These are phyloP conservation scores for Nomada goodeniana DNA, from an alignment of 2,888 invertebrate species.

Conservation along the genomic window DNA sequence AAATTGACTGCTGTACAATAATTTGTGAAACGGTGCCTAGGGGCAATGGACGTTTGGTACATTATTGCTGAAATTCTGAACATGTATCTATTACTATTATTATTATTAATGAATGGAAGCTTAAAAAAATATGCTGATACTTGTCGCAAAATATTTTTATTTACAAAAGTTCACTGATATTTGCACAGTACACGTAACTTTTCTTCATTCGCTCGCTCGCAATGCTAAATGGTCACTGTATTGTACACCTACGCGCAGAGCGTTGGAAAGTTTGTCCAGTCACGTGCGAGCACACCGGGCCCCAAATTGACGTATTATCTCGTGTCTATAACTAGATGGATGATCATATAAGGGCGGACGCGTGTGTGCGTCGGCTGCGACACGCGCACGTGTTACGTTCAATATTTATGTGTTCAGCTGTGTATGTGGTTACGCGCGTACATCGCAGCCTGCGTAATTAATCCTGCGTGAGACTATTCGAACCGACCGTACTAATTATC, in stretches of 20 bases:
- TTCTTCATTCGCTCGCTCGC: background rate
- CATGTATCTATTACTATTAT: too few species aligned
- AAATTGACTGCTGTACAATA: too few species aligned
- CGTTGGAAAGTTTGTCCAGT: constrained; percentile 24
- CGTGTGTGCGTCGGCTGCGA: background rate
- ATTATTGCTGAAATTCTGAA: too few species aligned
- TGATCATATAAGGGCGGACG: constrained; percentile 5
- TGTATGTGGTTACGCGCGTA: constrained; percentile 55
- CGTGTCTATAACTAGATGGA: constrained; percentile 45
- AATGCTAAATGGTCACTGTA: constrained; percentile 2
- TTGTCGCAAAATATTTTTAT: too few species aligned
- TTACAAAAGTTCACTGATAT: background rate
- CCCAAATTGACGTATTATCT: constrained; percentile 42
- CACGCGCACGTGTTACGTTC: constrained; percentile 35
- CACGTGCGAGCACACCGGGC: constrained; percentile 8
- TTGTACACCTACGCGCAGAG: background rate
- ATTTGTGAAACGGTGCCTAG: too few species aligned
- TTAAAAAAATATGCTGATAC: too few species aligned
- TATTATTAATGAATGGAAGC: too few species aligned
- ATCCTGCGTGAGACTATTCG: constrained; percentile 71
- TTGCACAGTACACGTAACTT: background rate
- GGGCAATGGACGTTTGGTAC: too few species aligned
- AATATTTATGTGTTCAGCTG: constrained; percentile 62
- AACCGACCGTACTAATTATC: constrained; percentile 75
- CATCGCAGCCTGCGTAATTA: constrained; percentile 71